Conservation (phyloP, 2,113 vertebrate genomes). For the Camarhynchus parvulus region DNA sequence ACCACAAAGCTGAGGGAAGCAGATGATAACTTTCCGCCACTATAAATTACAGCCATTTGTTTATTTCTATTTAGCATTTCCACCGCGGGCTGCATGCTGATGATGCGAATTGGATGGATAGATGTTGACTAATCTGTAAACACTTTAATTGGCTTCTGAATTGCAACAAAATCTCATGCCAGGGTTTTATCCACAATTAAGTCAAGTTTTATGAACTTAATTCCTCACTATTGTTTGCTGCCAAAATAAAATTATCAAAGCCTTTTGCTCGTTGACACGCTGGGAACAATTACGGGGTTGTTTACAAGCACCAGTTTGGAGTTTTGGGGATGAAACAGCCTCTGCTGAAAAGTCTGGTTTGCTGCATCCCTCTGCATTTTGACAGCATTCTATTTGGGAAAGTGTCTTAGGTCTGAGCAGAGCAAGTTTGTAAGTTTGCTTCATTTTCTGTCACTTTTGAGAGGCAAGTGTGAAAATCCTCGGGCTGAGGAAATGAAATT, state of each 20-base stretch:
- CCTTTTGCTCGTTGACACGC: background rate
- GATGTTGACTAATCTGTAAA: constrained; percentile 59
- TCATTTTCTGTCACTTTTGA: background rate
- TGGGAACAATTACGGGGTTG: background rate
- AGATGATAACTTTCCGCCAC: background rate
- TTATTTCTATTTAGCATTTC: constrained; percentile 43
- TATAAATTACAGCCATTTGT: constrained; percentile 30
- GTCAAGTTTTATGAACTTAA: constrained; percentile 58
- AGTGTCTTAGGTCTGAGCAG: background rate
- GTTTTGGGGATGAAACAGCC: background rate
- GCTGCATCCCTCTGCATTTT: background rate
- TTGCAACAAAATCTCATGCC: background rate
- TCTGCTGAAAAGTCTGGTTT: background rate
- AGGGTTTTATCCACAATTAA: constrained; percentile 52
- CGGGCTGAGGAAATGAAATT: background rate
- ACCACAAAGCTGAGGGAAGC: background rate
- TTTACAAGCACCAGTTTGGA: background rate
- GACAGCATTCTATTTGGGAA: background rate
- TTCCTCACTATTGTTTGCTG: constrained; percentile 30
- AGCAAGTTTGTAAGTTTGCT: background rate
- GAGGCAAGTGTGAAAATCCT: background rate
- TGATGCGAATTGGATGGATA: constrained; percentile 8
- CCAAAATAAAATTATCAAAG: constrained; percentile 40
- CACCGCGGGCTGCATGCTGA: background rate
- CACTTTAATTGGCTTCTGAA: constrained; percentile 57